Base-by-base conservation (phyloP, 2,888 invertebrate species). In the Pogonocherus hispidulus region DNA sequence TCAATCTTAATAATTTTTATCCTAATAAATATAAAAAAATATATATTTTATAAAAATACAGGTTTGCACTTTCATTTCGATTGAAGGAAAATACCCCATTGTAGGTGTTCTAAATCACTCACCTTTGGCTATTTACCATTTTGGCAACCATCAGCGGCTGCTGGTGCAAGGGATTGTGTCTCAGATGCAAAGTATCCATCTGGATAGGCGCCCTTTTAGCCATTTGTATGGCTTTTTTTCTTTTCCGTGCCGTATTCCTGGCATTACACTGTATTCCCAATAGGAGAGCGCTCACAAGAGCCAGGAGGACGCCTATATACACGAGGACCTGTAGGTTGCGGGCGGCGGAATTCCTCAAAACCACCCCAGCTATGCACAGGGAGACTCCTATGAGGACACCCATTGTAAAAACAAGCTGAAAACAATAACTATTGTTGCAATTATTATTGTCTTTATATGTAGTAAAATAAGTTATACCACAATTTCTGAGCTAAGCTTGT, bases 221-320 rank as follows among this genome's bases (percentile, higher is more conserved):
- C 65, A 73, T 78, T 65, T 80, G 79, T 27, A 81, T 73, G 6
- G 82, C 79, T 66, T 79, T 81, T 66, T 79, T 80, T 44, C 84
- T 71, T 56, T 78, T 80, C 35, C 79, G 79, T n/a, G 83, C 82
- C 37, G 73, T 79, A 47, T 76, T 77, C 44, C 74, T 64, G 0
- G 90, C 91, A 76, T 90, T 90, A 79, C 90, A 90, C 79, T 91
- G 91, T 35, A 91, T 90, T 1, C 89, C 89, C 4, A 91, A 86
- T 37, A 91, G 83, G 8, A 91, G 86, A 3, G 87, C 87, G 77
- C 91, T 90, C 11, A 91, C 91, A 76, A 90, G 87, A 1, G 90
- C 88, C 0, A 90, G 86, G 49, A 91, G 84, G 70, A 89, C 86
- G 83, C 81, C 91, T 80, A 91, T 91, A 82, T 91, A 91, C 59